phyloP scores from a whole-genome alignment of 2,113 vertebrate species.

The Hyperoodon ampullatus region DNA sequence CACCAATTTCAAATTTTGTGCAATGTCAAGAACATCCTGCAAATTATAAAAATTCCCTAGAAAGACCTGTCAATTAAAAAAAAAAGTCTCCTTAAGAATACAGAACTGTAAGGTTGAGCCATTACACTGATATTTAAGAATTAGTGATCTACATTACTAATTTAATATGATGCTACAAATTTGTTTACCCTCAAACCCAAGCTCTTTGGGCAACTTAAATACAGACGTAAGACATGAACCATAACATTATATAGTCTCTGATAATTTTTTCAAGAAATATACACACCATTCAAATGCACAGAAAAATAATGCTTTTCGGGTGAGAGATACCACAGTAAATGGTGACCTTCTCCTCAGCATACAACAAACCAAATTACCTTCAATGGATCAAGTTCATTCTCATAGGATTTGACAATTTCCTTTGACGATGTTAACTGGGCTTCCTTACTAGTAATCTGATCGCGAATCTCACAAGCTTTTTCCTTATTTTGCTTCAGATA shows the following conservation, averaged over 20 bases:
- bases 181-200: constrained; percentile 38
- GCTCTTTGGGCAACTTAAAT: background rate
- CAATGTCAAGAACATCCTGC: background rate
- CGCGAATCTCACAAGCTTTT: constrained; percentile 93
- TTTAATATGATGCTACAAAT: constrained; percentile 9
- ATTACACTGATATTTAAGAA: background rate
- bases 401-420: constrained; percentile 91
- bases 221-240: background rate
- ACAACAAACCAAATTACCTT: constrained; percentile 86
- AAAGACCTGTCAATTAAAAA: constrained; percentile 15
- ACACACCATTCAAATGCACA: background rate
- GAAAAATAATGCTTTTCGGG: background rate
- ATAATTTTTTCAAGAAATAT: constrained; percentile 24
- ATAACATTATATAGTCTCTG: background rate
- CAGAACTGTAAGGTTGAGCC: background rate
- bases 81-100: background rate
- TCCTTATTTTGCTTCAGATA: constrained; percentile 97
- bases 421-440: constrained; percentile 92
- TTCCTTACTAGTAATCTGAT: constrained; percentile 90
- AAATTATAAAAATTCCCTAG: constrained; percentile 32
- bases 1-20: background rate
- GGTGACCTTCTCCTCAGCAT: background rate
- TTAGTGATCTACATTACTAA: background rate
- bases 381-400: constrained; percentile 92
- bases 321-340: background rate